Evolutionary conservation across 2,888 invertebrate species (phyloP), one percentile per base, ranked within the genome.

Genomic region (Nemurella pictetii): DNA sequence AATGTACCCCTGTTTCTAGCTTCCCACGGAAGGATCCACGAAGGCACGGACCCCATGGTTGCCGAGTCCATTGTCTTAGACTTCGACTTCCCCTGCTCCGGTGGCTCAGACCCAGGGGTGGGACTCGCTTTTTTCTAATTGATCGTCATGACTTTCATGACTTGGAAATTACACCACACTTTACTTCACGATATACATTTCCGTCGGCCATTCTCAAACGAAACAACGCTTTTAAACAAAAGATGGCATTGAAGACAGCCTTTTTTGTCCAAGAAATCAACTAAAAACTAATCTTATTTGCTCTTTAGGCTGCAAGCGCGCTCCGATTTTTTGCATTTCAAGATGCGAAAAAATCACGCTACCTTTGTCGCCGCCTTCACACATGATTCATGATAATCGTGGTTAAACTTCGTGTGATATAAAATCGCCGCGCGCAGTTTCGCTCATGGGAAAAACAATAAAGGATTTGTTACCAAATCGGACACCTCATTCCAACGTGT

Each of bases 131-230:
- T 72, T 77, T 26, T n/a, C n/a, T 82, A 82, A 82, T 82, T 55
- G 82, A 82, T 82, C 73, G 27, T 27, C 82, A 82, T 82, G 72
- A 82, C 20, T 72, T 35, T 72, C 82, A 82, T 82, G 82, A 82
- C 82, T 82, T 27, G 82, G 55, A 82, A 36, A 82, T 82, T 82
- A 82, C 72, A 72, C n/a, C 82, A 20, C 35, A 35, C 36, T 81
- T 81, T 7, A 15, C 5, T 12, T 27, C 35, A 36, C 35, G 81
- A 81, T 35, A 81, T 35, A 81, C 32, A 4, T 25, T 32, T 35
- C 36, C 36, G 80, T 80, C 35, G 80, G 35, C 36, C 81, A 81
- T 81, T 32, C 36, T 81, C n/a, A 80, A 29, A 30, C n/a, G 36
- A 26, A 35, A n/a, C n/a, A n/a, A 36, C 81, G 30, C n/a, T 35